Conservation (phyloP, 2,888 invertebrate genomes). For the Scaeva pyrastri region DNA sequence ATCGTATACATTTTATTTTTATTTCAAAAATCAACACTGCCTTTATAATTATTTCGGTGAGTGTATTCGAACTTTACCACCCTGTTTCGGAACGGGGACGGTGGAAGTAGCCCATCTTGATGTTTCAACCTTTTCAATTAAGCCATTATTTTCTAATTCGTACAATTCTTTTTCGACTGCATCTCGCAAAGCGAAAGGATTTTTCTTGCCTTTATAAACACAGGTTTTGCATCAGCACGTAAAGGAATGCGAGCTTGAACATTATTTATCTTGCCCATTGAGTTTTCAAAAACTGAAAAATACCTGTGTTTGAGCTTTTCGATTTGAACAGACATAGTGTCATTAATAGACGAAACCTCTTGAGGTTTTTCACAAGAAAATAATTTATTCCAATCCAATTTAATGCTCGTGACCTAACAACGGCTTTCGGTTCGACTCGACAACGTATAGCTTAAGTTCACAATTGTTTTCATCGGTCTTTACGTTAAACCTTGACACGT, state of each 20-base stretch:
- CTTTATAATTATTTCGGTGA: too few relatives aligned
- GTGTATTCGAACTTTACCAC: conserved; percentile 68
- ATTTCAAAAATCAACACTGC: too few relatives aligned
- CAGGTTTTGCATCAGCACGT: conserved; percentile 62
- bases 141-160: conserved; percentile 66
- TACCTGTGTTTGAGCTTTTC: conserved; percentile 39
- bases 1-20: too few relatives aligned
- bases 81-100: conserved; percentile 47
- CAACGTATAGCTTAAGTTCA: too few relatives aligned
- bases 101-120: conserved; percentile 77
- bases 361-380: conserved; percentile 16
- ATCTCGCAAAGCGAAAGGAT: conserved; percentile 71
- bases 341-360: conserved; percentile 76
- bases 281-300: too few relatives aligned
- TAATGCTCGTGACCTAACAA: conserved; percentile 5
- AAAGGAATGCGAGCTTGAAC: conserved; percentile 63
- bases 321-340: conserved; percentile 78
- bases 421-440: conserved; percentile 13
- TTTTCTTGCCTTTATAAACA: conserved; percentile 71
- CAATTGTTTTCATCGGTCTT: neutral
- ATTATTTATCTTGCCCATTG: conserved; percentile 52
- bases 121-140: conserved; percentile 75
- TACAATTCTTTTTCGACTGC: conserved; percentile 66
- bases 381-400: conserved; percentile 37
- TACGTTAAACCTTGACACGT: neutral